A percentile compares a stretch with the other conserved stretches of the same genome.
Conservation (phyloP, 2,888 invertebrate genomes). For the Seira sanloemensis region DNA sequence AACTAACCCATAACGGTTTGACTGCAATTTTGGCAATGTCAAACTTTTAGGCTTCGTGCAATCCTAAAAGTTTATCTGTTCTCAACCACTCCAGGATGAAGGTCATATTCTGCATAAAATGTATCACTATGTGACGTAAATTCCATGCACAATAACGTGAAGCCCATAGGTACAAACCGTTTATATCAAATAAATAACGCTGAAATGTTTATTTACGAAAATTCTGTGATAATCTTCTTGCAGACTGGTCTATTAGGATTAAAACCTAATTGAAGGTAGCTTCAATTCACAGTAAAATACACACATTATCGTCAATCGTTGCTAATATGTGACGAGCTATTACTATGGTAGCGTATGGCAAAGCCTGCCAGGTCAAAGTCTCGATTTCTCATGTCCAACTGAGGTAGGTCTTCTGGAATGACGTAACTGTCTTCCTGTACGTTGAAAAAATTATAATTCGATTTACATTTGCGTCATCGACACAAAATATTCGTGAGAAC, state of each 20-base stretch:
- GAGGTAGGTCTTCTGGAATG: constrained; percentile 62
- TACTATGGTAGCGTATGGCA: constrained; percentile 39
- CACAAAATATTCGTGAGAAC: neutral
- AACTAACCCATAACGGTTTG: too few relatives aligned
- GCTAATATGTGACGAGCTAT: neutral
- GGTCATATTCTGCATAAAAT: too few relatives aligned
- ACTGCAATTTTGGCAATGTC: too few relatives aligned
- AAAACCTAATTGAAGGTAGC: neutral
- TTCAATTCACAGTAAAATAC: neutral
- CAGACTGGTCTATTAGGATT: too few relatives aligned
- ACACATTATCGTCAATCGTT: neutral
- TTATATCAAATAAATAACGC: neutral
- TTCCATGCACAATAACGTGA: neutral
- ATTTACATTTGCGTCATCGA: too few relatives aligned
- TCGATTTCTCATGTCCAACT: constrained; percentile 32
- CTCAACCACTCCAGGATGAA: too few relatives aligned
- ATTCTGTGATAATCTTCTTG: too few relatives aligned
- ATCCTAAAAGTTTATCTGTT: too few relatives aligned
- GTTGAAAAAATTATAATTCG: neutral
- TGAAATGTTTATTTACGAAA: neutral
- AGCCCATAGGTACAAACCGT: neutral
- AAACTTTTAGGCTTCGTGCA: too few relatives aligned
- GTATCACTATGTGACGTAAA: too few relatives aligned
- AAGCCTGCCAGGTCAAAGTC: constrained; percentile 52
- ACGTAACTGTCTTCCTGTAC: constrained; percentile 49